Evolutionary conservation across 2,888 invertebrate genomes (phyloP).

Genomic region (Serrognathus titanus): DNA sequence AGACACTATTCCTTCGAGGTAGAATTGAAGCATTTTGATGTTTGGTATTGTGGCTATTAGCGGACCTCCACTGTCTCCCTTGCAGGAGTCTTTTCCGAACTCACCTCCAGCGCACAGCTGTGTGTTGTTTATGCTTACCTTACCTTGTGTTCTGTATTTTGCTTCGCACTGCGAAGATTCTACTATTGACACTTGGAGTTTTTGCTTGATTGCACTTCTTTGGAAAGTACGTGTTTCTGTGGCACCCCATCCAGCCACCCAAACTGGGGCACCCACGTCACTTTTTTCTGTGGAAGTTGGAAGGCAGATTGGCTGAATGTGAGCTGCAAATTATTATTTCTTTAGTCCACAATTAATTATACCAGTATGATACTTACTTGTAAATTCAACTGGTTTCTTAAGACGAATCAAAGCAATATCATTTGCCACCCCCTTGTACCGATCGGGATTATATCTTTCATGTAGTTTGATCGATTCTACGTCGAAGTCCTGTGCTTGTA

Average conservation of each 20-base stretch:
- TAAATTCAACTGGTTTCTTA: slow-evolving; percentile 44
- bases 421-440: slow-evolving; percentile 12
- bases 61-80: slow-evolving; percentile 54
- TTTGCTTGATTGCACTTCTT: slow-evolving; percentile 53
- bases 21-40: slow-evolving; percentile 45
- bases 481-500: no score
- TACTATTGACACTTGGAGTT: slow-evolving; percentile 58
- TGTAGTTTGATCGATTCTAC: no score
- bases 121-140: slow-evolving; percentile 26
- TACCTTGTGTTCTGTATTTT: slow-evolving; percentile 18
- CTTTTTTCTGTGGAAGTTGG: slow-evolving; percentile 42
- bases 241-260: slow-evolving; percentile 48
- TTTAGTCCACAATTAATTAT: no score
- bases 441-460: no score
- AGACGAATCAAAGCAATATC: slow-evolving; percentile 52
- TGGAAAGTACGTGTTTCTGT: slow-evolving; percentile 19
- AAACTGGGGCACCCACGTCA: slow-evolving; percentile 32
- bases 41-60: slow-evolving; percentile 55
- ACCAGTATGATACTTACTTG: no score
- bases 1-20: slow-evolving; percentile 54
- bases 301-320: slow-evolving; percentile 55
- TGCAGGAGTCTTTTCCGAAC: slow-evolving; percentile 63
- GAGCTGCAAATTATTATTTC: slow-evolving; percentile 37
- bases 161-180: slow-evolving; percentile 52
- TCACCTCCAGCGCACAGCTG: slow-evolving; percentile 70